Evolutionary conservation across 2,113 vertebrate species (phyloP), one percentile per base, ranked within the genome.

Genomic region (Eurystomus gularis): DNA sequence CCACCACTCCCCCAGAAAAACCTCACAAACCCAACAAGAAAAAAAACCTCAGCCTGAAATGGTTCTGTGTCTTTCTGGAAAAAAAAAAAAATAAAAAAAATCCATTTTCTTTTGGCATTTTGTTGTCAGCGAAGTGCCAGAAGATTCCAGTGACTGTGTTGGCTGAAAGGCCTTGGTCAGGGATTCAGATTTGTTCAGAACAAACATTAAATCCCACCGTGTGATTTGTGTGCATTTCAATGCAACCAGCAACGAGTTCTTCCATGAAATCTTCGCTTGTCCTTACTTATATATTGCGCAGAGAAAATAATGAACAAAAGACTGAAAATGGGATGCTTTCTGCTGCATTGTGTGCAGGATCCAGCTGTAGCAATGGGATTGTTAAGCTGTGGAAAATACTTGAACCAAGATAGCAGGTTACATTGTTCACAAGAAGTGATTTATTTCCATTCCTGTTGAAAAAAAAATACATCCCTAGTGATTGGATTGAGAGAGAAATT

Each of bases 311-410:
- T 6, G 29, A 46, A 72, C 24, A 73, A 64, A 95, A 58, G 70
- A 10, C n/a, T 51, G 62, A 46, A 86, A 60, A 60, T 25, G 6
- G 35, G 17, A 14, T 71, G 86, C 60, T 92, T 96, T 96, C 58
- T 96, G 86, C 86, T 96, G 93, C 73, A 70, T 87, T 93, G 69
- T 78, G 65, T 94, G 88, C 46, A 76, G 82, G 17, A 70, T 84
- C 42, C 91, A 57, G 76, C 69, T 71, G 54, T 23, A 89, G 82
- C 64, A 37, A 78, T 64, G 57, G 76, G 82, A 90, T 72, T 81
- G 46, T 69, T 81, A 54, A 71, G 29, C 33, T 77, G 28, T 65
- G 29, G 55, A 66, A 93, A 93, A 78, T 91, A 39, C 17, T 35
- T 57, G 35, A 92, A 49, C 46, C n/a, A 49, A 57, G 61, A 33